Evolutionary conservation across 2,888 invertebrate species (phyloP).

Genomic region (Macaria notata): DNA sequence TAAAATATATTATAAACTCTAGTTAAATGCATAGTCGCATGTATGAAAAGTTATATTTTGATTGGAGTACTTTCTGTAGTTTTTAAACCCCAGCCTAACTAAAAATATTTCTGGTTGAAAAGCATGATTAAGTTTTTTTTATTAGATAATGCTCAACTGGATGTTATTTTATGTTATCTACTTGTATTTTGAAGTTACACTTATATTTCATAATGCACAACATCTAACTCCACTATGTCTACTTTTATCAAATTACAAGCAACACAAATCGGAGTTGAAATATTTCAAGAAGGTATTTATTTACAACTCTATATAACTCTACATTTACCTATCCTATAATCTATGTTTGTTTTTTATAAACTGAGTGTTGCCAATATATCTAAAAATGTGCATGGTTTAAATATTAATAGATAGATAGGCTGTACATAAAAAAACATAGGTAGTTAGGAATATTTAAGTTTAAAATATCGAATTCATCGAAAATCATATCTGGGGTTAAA

Average conservation of each 20-base stretch:
- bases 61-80: no score
- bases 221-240: conserved; percentile 8
- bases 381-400: not conserved
- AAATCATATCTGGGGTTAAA: no score
- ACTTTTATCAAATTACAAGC: conserved; percentile 63
- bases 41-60: no score
- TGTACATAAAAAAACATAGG: no score
- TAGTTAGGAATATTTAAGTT: no score
- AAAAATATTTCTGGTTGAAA: no score
- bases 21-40: no score
- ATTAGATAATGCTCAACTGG: not conserved
- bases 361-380: not conserved
- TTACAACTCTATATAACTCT: not conserved
- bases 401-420: not conserved
- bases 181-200: not conserved
- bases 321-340: not conserved
- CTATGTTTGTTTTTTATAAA: not conserved
- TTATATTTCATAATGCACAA: conserved; percentile 6
- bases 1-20: no score
- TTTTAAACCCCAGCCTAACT: no score
- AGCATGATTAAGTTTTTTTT: not conserved
- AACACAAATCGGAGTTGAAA: conserved; percentile 72
- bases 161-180: not conserved
- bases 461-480: no score
- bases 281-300: conserved; percentile 78